phyloP scores from a whole-genome alignment of 2,797 vertebrate genomes.

The Gymnodraco acuticeps region DNA sequence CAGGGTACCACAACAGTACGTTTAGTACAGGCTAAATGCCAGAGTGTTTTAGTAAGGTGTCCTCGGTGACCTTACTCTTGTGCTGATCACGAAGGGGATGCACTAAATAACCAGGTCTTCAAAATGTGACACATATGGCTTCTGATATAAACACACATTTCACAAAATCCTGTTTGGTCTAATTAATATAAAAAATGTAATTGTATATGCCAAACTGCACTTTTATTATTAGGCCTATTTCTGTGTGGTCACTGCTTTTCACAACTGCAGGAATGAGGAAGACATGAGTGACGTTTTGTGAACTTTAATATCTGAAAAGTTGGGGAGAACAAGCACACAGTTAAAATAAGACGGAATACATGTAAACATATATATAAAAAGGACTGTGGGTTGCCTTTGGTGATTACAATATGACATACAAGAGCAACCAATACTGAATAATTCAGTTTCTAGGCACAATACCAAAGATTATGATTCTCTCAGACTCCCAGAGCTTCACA shows the following conservation, averaged over 20 bases:
- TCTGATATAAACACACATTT: slow-evolving; percentile 14
- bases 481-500: too few relatives aligned
- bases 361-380: neutral
- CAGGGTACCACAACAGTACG: slow-evolving; percentile 70
- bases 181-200: neutral
- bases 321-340: neutral
- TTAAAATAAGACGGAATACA: neutral
- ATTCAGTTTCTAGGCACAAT: neutral
- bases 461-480: too few relatives aligned
- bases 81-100: slow-evolving; percentile 30
- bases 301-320: neutral
- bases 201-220: neutral
- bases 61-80: slow-evolving; percentile 65
- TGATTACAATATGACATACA: neutral
- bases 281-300: neutral
- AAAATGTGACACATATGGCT: slow-evolving; percentile 26
- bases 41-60: slow-evolving; percentile 47
- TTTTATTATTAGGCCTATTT: neutral
- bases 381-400: neutral
- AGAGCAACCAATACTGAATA: neutral
- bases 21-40: slow-evolving; percentile 63
- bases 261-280: neutral
- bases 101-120: slow-evolving; percentile 24
- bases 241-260: neutral
- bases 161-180: neutral